These are phyloP conservation scores for Drosophila nebulosa DNA, from an alignment of 1,140 invertebrate genomes.

Conservation along the genomic window DNA sequence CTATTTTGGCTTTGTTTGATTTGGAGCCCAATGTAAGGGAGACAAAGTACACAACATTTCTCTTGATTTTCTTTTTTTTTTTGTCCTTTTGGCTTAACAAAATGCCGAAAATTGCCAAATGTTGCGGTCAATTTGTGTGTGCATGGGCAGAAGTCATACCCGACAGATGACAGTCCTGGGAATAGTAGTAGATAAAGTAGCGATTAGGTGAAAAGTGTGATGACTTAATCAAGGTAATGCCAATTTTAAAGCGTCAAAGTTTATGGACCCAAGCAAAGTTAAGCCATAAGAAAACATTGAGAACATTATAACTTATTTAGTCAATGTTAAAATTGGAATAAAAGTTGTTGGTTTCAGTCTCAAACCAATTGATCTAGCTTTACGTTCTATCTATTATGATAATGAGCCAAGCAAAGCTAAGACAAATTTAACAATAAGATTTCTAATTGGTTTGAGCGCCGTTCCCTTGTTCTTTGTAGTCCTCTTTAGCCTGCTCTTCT, in stretches of 20 bases:
- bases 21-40: constrained; percentile 55
- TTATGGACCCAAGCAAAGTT: not conserved
- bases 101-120: constrained; percentile 68
- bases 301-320: not conserved
- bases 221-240: not conserved
- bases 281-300: not conserved
- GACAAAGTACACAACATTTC: constrained; percentile 75
- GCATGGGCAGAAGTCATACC: not conserved
- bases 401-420: too few relatives aligned
- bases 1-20: constrained; percentile 48
- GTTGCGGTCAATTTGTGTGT: constrained; percentile 66
- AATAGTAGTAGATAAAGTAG: constrained; percentile 15
- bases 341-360: too few relatives aligned
- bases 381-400: too few relatives aligned
- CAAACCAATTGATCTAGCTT: too few relatives aligned
- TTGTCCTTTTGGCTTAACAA: not conserved
- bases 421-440: too few relatives aligned
- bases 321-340: too few relatives aligned
- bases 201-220: constrained; percentile 4
- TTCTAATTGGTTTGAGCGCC: too few relatives aligned
- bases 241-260: not conserved
- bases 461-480: too few relatives aligned
- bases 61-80: constrained; percentile 52
- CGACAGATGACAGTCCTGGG: not conserved
- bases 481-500: too few relatives aligned